Base-by-base conservation (phyloP, 2,888 invertebrate species). In the Leucophenga montana region DNA sequence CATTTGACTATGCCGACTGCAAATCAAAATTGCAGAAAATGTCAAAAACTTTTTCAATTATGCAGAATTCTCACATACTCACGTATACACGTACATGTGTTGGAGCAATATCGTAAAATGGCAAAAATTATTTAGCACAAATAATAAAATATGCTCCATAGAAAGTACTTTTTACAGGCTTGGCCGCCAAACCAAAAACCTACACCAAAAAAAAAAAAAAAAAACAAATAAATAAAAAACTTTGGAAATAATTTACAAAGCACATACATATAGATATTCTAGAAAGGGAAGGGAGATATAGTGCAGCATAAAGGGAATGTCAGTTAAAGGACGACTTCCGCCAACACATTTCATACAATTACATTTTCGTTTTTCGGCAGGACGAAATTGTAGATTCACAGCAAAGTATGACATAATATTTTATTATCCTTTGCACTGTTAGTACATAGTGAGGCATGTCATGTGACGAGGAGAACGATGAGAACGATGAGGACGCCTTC, bases 271-370 rank as follows among this genome's bases (percentile, higher is more conserved):
- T 8, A 33, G 8, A 39, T 8, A 39, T 39, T 11, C 39, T 27
- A 56, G 9, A 33, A 39, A 16, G 13, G 27, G 13, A 27, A 16
- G 11, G 53, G 16, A 71, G 68, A 61, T 50, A 71, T 66, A 61
- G 62, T 39, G 39, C 11, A 8, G 39, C 39, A 39, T 11, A 11
- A 39, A 11, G 39, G 11, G 39, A 39, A 39, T 39, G 39, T 39
- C 39, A 39, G 39, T 39, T 39, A 39, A 39, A 39, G 39, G 39
- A 39, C 39, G 39, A 39, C 39, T 39, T 39, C 57, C 1, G 50
- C 13, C 11, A 44, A 76, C 75, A 75, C 76, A 77, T 77, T 77
- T 71, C 67, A 72, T 77, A 78, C 79, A 81, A 81, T 81, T 81
- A 81, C 81, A 79, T 80, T 80, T 79, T 69, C 71, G 69, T 77